These are phyloP conservation scores for Vidua chalybeata DNA, from an alignment of 2,113 vertebrate genomes.

Conservation along the genomic window DNA sequence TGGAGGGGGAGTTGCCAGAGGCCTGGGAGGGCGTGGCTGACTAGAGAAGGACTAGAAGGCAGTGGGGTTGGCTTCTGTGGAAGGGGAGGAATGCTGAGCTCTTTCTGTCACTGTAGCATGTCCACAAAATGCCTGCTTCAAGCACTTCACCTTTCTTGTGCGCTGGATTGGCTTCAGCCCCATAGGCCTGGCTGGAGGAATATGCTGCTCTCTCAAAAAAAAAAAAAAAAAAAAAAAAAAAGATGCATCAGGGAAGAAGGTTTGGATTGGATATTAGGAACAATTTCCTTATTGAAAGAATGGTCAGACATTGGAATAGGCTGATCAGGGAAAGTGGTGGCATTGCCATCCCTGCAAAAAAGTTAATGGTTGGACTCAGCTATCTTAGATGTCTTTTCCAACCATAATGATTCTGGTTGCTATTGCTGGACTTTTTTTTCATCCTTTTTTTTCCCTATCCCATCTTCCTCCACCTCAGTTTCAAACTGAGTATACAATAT, in stretches of 20 bases:
- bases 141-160: background rate
- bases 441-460: background rate
- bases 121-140: slow-evolving; percentile 10
- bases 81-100: background rate
- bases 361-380: background rate
- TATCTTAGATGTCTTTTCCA: background rate
- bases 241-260: background rate
- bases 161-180: background rate
- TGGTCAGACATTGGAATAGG: background rate
- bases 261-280: background rate
- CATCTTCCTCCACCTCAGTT: background rate
- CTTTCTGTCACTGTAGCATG: background rate
- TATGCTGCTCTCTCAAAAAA: background rate
- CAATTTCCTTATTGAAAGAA: background rate
- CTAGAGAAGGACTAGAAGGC: background rate
- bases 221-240: background rate
- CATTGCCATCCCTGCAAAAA: background rate
- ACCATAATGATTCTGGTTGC: background rate
- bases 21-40: background rate
- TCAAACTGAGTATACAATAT: background rate
- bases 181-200: background rate
- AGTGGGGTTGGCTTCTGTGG: background rate
- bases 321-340: background rate
- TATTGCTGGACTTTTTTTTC: background rate
- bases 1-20: background rate